A percentile compares a stretch with the other conserved stretches of the same genome.
Evolutionary conservation across 2,113 vertebrate species (phyloP).

Genomic region (Galemys pyrenaicus): DNA sequence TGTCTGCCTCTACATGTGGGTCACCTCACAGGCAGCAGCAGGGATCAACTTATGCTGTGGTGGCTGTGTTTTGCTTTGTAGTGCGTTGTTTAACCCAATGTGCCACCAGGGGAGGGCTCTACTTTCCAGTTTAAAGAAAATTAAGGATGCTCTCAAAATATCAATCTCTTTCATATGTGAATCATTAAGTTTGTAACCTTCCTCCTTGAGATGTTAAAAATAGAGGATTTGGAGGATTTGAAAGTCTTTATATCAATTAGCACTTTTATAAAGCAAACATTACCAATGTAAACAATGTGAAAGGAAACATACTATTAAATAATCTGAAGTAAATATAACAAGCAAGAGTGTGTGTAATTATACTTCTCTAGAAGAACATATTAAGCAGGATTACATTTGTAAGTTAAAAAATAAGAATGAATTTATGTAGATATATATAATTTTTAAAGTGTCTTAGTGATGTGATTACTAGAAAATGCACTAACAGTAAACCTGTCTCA

Average conservation of each 20-base stretch:
- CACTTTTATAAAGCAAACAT: slow-evolving; percentile 39
- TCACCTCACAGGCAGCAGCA: too few species aligned
- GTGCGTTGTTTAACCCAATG: too few species aligned
- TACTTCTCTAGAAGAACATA: neutral
- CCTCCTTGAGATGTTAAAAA: neutral
- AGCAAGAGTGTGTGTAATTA: neutral
- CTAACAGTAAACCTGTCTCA: neutral
- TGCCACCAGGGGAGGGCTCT: too few species aligned
- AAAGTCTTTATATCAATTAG: slow-evolving; percentile 1
- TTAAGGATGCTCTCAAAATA: slow-evolving; percentile 19
- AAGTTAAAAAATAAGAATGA: neutral
- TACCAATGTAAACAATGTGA: slow-evolving; percentile 27
- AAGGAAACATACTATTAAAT: neutral
- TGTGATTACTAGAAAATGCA: neutral
- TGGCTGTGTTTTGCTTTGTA: too few species aligned
- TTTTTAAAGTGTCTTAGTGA: slow-evolving; percentile 3
- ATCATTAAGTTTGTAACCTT: slow-evolving; percentile 32
- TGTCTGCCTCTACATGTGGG: too few species aligned
- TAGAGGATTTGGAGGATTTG: neutral
- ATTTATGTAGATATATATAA: neutral
- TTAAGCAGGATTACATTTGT: neutral
- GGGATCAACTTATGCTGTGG: too few species aligned
- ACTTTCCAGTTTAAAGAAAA: slow-evolving; percentile 21
- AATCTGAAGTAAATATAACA: neutral
- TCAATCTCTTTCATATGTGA: slow-evolving; percentile 3